Conservation (phyloP, 2,888 invertebrate genomes). For the Stenchaetothrips biformis region DNA sequence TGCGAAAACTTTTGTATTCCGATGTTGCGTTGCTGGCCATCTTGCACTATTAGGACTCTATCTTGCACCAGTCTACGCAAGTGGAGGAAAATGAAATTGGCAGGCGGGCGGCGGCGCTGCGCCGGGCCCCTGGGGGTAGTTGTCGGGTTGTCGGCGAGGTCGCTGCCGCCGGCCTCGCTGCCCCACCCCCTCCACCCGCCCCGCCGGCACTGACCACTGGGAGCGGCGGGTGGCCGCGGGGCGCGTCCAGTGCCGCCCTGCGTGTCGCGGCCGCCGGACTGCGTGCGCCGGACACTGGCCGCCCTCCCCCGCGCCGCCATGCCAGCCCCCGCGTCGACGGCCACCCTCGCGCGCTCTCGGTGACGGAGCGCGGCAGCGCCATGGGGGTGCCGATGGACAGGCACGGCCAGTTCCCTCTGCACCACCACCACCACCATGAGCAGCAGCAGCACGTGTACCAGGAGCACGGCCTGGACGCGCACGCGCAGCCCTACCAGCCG, state of each 20-base stretch:
- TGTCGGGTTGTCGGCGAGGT: not conserved
- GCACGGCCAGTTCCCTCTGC: not conserved
- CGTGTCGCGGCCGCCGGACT: not conserved
- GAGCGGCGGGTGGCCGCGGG: not conserved
- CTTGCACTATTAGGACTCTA: too few species aligned
- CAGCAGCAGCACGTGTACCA: not conserved
- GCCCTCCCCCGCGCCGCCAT: not conserved
- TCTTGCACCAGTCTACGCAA: not conserved
- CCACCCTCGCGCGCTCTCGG: not conserved
- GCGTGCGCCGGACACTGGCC: not conserved
- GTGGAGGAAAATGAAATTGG: not conserved
- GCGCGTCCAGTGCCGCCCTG: not conserved
- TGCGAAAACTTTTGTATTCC: not conserved
- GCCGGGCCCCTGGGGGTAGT: not conserved
- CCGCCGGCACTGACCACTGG: constrained; percentile 5
- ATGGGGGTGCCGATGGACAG: constrained; percentile 18
- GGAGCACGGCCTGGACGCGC: not conserved
- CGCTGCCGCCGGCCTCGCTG: not conserved
- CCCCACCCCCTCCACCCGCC: not conserved
- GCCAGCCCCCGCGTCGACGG: not conserved
- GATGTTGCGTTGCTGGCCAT: not conserved
- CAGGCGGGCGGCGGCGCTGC: not conserved
- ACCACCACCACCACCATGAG: not conserved
- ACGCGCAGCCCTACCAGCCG: not conserved
- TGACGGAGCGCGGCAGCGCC: not conserved